Conservation (phyloP, 2,888 invertebrate species). For the Platycnemis pennipes region DNA sequence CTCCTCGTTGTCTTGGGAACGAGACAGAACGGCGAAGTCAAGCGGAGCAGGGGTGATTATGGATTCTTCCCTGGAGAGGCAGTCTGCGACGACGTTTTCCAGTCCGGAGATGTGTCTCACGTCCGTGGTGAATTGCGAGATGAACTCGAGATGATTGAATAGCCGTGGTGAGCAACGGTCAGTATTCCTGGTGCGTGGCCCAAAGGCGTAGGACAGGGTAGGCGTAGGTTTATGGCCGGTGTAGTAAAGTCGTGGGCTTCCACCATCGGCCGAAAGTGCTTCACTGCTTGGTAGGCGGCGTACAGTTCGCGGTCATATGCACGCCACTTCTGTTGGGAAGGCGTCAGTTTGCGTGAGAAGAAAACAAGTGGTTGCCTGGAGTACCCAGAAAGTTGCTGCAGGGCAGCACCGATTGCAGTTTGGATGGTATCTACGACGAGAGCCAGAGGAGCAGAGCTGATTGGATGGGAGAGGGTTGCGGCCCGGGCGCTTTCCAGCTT, state of each 20-base stretch:
- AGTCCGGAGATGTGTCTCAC: not conserved
- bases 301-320: too few species aligned
- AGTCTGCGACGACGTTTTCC: constrained; percentile 30
- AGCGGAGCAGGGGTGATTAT: not conserved
- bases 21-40: not conserved
- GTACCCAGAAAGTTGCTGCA: too few species aligned
- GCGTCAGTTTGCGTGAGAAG: too few species aligned
- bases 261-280: too few species aligned
- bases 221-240: not conserved
- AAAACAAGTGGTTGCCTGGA: too few species aligned
- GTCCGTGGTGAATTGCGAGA: constrained; percentile 7
- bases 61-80: constrained; percentile 31
- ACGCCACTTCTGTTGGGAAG: too few species aligned
- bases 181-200: not conserved
- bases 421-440: too few species aligned
- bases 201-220: constrained; percentile 24
- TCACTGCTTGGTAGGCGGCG: too few species aligned
- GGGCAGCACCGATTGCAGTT: too few species aligned
- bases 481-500: too few species aligned
- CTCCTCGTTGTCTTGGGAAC: not conserved
- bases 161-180: not conserved
- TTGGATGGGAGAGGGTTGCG: too few species aligned
- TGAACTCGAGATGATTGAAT: constrained; percentile 22
- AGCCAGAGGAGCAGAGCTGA: too few species aligned
- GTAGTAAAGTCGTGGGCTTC: not conserved